Evolutionary conservation across 1,140 invertebrate genomes (phyloP), one percentile per base, ranked within the genome.

Genomic region (Drosophila kepulauana): DNA sequence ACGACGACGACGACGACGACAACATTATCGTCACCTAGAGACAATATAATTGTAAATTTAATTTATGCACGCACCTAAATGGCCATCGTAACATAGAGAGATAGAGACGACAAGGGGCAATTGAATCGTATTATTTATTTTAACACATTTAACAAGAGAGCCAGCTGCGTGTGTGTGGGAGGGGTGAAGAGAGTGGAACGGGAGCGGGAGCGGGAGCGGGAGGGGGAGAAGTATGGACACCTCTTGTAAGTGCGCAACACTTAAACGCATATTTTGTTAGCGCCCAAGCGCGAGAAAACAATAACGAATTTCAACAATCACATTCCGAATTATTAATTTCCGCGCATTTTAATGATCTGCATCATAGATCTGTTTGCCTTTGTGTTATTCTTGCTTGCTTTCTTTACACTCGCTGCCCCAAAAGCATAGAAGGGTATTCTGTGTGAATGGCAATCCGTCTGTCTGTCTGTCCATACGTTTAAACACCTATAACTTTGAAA

Each of bases 21-120:
- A 87, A 87, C 84, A 87, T 87, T 84, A 87, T 88, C 82, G 82
- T 88, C 82, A 88, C 82, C 82, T 87, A 87, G 69, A 88, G 82
- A 87, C 82, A 87, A 87, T 87, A 88, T 87, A 88, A 88, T 87
- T 88, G 79, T 89, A 71, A 80, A 76, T 80, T 88, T 88, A 88
- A 87, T 89, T 88, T 89, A 87, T 84, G 68, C 85, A 74, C 73
- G 59, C 58, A 45, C 78, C 77, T 72, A 73, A 85, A 80, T 75
- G 10, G 15, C 28, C 25, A 35, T 38, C 35, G 10, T 38, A 38
- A 10, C 6, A 25, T 25, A 25, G 20, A 25, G 20, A 25, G 20
- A 25, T 33, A 33, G 33, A 33, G 33, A 20, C 1, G 45, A 58
- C 62, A 72, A 66, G 33, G 41, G 59, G 48, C 63, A 76, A 41